These are phyloP conservation scores for Tenrec ecaudatus DNA, from an alignment of 2,113 vertebrate species.

Conservation along the genomic window DNA sequence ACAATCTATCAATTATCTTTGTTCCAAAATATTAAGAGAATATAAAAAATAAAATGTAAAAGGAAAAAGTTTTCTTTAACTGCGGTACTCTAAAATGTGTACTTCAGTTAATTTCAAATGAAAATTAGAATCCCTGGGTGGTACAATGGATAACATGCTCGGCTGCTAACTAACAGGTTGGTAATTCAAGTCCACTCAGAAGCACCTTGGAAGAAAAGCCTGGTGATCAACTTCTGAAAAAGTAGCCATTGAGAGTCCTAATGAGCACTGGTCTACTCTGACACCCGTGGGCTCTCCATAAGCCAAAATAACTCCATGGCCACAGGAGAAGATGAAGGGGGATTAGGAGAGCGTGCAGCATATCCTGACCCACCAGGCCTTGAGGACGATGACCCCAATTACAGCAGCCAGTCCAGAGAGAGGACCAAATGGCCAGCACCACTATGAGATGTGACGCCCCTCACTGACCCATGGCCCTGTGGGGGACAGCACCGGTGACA, in stretches of 20 bases:
- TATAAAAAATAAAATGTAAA: background rate
- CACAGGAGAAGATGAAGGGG: too few species aligned
- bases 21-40: background rate
- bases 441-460: too few species aligned
- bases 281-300: background rate
- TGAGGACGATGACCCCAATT: too few species aligned
- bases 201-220: background rate
- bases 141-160: background rate
- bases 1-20: slow-evolving; percentile 19
- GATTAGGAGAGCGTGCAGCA: too few species aligned
- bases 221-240: background rate
- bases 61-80: too few species aligned
- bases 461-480: too few species aligned
- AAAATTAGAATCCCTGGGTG: background rate
- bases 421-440: too few species aligned
- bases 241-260: background rate
- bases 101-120: background rate
- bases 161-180: background rate
- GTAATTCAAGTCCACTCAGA: background rate
- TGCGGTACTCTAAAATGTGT: background rate
- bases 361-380: too few species aligned
- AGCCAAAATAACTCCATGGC: background rate
- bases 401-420: too few species aligned
- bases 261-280: background rate
- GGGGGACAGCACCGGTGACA: too few species aligned